These are phyloP conservation scores for Geophilus truncorum DNA, from an alignment of 2,888 invertebrate species.

Conservation along the genomic window DNA sequence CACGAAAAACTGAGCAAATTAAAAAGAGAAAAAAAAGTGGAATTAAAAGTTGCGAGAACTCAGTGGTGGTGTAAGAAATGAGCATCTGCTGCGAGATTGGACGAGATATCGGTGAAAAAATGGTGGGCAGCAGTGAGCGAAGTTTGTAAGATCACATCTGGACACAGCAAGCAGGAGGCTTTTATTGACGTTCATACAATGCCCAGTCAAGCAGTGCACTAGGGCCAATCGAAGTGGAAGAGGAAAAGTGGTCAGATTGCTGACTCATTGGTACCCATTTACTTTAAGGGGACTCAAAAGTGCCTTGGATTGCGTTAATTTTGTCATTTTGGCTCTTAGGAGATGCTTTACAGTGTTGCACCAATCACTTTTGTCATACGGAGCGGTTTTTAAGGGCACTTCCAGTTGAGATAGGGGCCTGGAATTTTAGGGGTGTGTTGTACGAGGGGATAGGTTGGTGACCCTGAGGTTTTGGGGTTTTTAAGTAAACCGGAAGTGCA, in stretches of 20 bases:
- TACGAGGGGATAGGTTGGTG: too few species aligned
- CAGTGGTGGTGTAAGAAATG: too few species aligned
- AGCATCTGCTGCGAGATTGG: neutral
- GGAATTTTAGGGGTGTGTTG: too few species aligned
- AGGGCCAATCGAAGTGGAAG: neutral
- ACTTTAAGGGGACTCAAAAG: neutral
- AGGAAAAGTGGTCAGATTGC: slow-evolving; percentile 4
- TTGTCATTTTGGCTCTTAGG: neutral
- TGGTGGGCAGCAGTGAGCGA: neutral
- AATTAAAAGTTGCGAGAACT: neutral
- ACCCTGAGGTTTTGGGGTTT: too few species aligned
- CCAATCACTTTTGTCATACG: too few species aligned
- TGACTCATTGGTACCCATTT: slow-evolving; percentile 3
- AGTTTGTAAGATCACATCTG: neutral
- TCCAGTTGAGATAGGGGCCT: too few species aligned
- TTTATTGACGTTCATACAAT: slow-evolving; percentile 20
- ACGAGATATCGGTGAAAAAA: neutral
- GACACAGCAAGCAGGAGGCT: neutral
- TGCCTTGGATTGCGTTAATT: neutral
- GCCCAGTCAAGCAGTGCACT: neutral
- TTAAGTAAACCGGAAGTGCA: too few species aligned
- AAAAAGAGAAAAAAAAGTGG: neutral
- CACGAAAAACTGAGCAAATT: neutral
- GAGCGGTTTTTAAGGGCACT: too few species aligned
- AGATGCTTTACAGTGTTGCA: too few species aligned